Base-by-base conservation (phyloP, 1,140 invertebrate species). In the Marisa cornuarietis region DNA sequence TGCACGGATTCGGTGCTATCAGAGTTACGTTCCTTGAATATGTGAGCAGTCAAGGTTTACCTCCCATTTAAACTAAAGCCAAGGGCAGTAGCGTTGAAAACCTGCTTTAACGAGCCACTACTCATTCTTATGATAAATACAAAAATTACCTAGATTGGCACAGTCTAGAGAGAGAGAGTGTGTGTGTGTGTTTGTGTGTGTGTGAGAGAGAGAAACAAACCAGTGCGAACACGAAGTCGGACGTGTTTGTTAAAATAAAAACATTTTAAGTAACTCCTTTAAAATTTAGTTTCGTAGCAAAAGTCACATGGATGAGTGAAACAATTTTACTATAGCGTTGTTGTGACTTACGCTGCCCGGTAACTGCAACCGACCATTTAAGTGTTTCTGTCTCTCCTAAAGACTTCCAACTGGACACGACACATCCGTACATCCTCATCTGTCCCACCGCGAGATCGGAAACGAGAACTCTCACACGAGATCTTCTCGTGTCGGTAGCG, bases 341-440 rank as follows among this genome's bases (percentile, higher is more conserved):
- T 58, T 58, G 54, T 51, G 8, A 68, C 76, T 77, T 63, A 77
- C 76, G 49, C 4, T 77, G n/a, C n/a, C 76, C n/a, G 16, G 49
- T 77, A 8, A 77, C 76, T 14, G 24, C 13, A 20, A 77, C 42
- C 18, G 16, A 52, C 76, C 76, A 77, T 7, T 31, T 65, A 4
- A 63, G 66, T 24, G 76, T 77, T n/a, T 54, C 31, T 9, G 76
- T 42, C 4, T 49, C 18, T 24, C 31, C 76, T 9, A 77, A 31
- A 26, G 63, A 69, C 16, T 62, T 62, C 16, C 51, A 22, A 18
- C 63, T 68, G 1, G 63, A 42, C 22, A 65, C 76, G 9, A 51
- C 42, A 26, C 76, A 77, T 14, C 76, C 76, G 65, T 77, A 77
- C n/a, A 8, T 26, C n/a, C 76, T 66, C 22, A 42, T 77, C 65